Percentiles rank a stretch among this genome's conserved stretches.
phyloP scores from a whole-genome alignment of 2,888 invertebrate genomes.

The Rutpela maculata region DNA sequence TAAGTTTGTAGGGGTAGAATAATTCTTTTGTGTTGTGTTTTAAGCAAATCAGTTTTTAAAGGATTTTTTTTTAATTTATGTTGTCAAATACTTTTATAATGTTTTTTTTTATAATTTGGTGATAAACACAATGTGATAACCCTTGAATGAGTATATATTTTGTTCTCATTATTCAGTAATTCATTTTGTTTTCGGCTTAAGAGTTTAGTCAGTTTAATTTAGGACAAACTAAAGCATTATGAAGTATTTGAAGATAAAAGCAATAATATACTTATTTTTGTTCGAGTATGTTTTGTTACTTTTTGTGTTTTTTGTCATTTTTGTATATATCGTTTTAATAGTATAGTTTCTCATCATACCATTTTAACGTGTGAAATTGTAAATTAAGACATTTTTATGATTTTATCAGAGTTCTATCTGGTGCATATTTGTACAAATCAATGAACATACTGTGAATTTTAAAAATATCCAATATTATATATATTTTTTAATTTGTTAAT shows the following conservation, averaged over 20 bases:
- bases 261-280: constrained; percentile 48
- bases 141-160: constrained; percentile 33
- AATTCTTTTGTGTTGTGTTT: constrained; percentile 53
- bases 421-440: constrained; percentile 49
- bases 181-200: constrained; percentile 43
- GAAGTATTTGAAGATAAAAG: constrained; percentile 51
- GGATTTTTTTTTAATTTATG: constrained; percentile 46
- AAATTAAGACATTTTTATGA: constrained; percentile 43
- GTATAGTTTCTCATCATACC: constrained; percentile 41
- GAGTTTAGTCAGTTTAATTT: constrained; percentile 46
- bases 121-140: constrained; percentile 52
- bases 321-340: constrained; percentile 45
- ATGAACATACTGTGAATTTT: constrained; percentile 35
- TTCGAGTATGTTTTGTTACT: constrained; percentile 47
- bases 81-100: constrained; percentile 48
- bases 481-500: constrained; percentile 45
- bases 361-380: constrained; percentile 46
- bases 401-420: constrained; percentile 60
- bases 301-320: constrained; percentile 40
- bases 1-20: constrained; percentile 52
- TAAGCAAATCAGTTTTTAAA: constrained; percentile 39
- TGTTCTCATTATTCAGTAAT: constrained; percentile 42
- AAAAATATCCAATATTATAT: constrained; percentile 39
- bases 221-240: constrained; percentile 46
- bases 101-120: constrained; percentile 48